Base-by-base conservation (phyloP, 1,140 invertebrate genomes). In the Dreissena rostriformis region DNA sequence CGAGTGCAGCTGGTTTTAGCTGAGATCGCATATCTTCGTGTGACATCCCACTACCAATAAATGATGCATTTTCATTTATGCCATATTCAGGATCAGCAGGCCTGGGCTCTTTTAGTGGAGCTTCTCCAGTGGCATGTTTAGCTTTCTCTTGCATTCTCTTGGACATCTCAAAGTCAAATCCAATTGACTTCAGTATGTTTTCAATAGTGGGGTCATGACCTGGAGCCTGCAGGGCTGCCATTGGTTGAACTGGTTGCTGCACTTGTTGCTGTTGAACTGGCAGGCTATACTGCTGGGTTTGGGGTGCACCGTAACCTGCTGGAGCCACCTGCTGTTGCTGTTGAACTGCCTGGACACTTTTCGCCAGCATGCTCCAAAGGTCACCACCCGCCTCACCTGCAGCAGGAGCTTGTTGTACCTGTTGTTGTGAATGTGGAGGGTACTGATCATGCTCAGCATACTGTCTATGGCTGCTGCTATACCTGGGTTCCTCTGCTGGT, bases 121-220 rank as follows among this genome's bases (percentile, higher is more conserved):
- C 22, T 22, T 76, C 73, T 63, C 65, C 73, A 70, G 24, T 65
- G 10, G 68, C 72, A 29, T 89, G 82, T 66, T 88, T 87, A 67
- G 91, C 90, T 53, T 91, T 83, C 87, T 93, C 92, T 78, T 93
- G 92, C 92, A 93, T 93, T 84, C 91, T 87, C 71, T 92, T 91
- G 7, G 92, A 93, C 84, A 93, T 87, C 77, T 92, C 92, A 92
- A 92, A 92, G 87, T 93, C 91, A 87, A 93, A 93, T 2, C 92
- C 92, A 67, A 93, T 93, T 39, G 91, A 92, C 73, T 93, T 91
- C 17, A 93, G 70, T 57, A 93, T 93, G 82, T 92, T 92, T 89
- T 92, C 89, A 57, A 93, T 92, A n/a, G 91, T 92, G 28, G 90
- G 88, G 82, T 92, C 91, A 80, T 90, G 78, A 7, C 86, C 73